Percentiles rank a stretch among this genome's conserved stretches.
These are phyloP conservation scores for Dallia pectoralis DNA, from an alignment of 2,797 vertebrate genomes.

Conservation along the genomic window DNA sequence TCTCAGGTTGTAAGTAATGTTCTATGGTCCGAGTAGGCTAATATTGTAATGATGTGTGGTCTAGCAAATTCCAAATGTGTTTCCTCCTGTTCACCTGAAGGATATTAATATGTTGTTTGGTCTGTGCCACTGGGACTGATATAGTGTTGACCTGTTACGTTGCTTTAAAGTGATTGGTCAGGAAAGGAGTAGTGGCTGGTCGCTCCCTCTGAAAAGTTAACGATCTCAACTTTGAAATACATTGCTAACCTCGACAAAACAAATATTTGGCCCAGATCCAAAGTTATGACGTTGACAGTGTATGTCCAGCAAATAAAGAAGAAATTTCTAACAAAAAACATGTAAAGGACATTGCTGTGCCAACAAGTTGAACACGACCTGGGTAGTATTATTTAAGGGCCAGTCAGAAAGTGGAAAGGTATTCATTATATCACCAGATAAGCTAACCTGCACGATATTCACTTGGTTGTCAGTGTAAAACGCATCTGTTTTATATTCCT, in stretches of 20 bases:
- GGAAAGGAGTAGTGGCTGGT: slow-evolving; percentile 41
- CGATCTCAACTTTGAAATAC: not conserved
- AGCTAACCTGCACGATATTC: not conserved
- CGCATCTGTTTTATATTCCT: not conserved
- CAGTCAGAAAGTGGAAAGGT: too few relatives aligned
- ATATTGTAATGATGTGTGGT: not conserved
- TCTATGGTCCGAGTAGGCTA: not conserved
- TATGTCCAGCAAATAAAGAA: not conserved
- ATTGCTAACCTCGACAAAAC: not conserved
- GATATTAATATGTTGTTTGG: slow-evolving; percentile 26
- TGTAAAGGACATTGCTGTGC: not conserved
- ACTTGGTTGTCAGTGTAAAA: not conserved
- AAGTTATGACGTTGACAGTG: not conserved
- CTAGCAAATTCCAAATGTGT: slow-evolving; percentile 1
- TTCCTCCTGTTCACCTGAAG: not conserved
- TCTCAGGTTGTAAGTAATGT: not conserved
- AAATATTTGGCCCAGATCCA: slow-evolving; percentile 5
- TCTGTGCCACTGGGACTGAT: slow-evolving; percentile 42
- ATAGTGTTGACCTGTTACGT: slow-evolving; percentile 47
- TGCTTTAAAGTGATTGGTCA: slow-evolving; percentile 56
- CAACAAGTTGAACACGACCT: not conserved
- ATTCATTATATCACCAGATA: too few relatives aligned
- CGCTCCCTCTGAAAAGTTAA: not conserved
- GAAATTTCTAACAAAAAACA: not conserved
- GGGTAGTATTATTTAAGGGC: not conserved